A percentile compares a stretch with the other conserved stretches of the same genome.
These are phyloP conservation scores for Ornithoptera priamus DNA, from an alignment of 2,888 invertebrate genomes.

Conservation along the genomic window DNA sequence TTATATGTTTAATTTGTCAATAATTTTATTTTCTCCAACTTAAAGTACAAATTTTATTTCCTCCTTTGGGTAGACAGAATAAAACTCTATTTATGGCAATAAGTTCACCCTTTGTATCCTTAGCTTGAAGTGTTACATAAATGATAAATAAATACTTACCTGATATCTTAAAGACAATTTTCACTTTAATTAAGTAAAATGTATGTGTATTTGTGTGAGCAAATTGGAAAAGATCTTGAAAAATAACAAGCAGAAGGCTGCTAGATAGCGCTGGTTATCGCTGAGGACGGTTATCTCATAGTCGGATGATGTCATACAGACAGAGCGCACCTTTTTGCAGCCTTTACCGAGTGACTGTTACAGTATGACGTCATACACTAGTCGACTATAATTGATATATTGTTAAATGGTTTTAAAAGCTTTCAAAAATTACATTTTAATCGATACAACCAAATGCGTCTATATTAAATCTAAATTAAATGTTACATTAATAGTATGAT, in stretches of 20 bases:
- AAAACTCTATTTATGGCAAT: too few species aligned
- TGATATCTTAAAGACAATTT: too few species aligned
- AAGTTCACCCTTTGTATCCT: too few species aligned
- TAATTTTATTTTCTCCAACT: too few species aligned
- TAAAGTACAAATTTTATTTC: too few species aligned
- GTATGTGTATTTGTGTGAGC: background rate
- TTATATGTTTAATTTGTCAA: too few species aligned
- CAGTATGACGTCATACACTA: constrained; percentile 20
- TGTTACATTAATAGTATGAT: too few species aligned
- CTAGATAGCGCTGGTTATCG: background rate
- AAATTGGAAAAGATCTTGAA: background rate
- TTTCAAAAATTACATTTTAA: constrained; percentile 14
- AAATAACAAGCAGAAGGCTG: background rate
- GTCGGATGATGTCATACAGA: constrained; percentile 24
- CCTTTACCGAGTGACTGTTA: constrained; percentile 9
- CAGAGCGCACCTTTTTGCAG: constrained; percentile 12
- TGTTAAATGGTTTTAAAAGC: background rate
- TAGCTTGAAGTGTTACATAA: too few species aligned
- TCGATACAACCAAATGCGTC: background rate
- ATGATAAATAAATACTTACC: too few species aligned
- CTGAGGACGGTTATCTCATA: constrained; percentile 23
- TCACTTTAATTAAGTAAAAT: too few species aligned
- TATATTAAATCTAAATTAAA: too few species aligned
- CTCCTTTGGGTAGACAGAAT: too few species aligned
- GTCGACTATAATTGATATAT: background rate